A percentile compares a stretch with the other conserved stretches of the same genome.
phyloP scores from a whole-genome alignment of 2,113 vertebrate species.

The Alces alces region DNA sequence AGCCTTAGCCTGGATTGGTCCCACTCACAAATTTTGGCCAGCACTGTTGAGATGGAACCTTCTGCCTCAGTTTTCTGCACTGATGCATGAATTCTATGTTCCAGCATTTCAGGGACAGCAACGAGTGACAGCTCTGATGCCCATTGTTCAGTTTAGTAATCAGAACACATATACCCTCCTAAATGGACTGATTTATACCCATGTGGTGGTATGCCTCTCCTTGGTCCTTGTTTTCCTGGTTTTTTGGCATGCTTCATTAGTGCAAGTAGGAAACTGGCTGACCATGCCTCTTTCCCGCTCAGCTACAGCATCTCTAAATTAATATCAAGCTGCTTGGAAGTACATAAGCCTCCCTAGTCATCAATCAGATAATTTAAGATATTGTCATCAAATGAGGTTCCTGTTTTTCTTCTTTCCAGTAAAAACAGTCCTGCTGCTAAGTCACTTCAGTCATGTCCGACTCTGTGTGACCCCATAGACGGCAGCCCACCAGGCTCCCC shows the following conservation, averaged over 20 bases:
- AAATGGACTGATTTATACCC: accelerated
- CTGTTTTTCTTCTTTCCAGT: neutral
- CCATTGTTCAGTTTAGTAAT: neutral
- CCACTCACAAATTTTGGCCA: neutral
- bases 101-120: neutral
- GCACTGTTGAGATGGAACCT: neutral
- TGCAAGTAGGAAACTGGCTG: neutral
- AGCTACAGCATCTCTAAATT: neutral
- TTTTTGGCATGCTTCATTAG: no score
- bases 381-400: neutral
- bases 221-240: neutral
- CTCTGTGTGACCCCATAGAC: no score
- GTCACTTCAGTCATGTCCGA: no score
- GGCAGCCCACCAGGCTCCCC: no score
- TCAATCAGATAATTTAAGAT: neutral
- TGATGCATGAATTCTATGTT: accelerated
- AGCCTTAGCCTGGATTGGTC: neutral
- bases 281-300: no score
- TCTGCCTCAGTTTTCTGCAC: neutral
- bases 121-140: neutral
- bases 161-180: accelerated
- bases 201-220: accelerated
- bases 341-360: neutral
- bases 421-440: neutral
- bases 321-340: neutral